Evolutionary conservation across 2,888 invertebrate species (phyloP).

Genomic region (Tipula unca): DNA sequence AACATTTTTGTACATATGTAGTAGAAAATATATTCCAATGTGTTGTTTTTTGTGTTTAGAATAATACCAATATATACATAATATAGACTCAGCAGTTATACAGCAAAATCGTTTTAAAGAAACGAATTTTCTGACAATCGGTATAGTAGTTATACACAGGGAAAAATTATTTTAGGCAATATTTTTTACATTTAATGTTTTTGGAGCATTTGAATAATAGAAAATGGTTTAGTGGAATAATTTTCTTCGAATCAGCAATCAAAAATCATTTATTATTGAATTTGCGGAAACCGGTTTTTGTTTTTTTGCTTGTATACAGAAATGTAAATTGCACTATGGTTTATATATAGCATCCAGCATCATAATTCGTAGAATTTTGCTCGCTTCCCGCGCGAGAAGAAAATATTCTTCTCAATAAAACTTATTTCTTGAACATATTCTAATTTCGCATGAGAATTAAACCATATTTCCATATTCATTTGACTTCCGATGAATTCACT

Average conservation of each 20-base stretch:
- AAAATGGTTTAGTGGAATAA: not conserved
- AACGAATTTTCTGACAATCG: not conserved
- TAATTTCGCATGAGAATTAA: too few species aligned
- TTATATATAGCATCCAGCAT: too few species aligned
- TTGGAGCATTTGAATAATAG: not conserved
- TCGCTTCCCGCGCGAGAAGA: too few species aligned
- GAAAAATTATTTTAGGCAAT: not conserved
- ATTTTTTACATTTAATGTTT: not conserved
- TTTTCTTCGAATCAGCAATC: not conserved
- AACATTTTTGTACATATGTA: not conserved
- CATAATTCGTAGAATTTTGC: too few species aligned
- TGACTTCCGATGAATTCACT: too few species aligned
- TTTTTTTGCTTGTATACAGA: not conserved
- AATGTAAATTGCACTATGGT: not conserved
- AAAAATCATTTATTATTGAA: not conserved
- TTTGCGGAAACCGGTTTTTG: too few species aligned
- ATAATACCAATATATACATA: not conserved
- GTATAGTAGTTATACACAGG: not conserved
- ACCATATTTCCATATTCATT: too few species aligned
- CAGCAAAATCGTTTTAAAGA: not conserved
- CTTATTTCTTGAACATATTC: too few species aligned
- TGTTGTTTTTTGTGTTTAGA: not conserved
- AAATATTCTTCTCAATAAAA: too few species aligned
- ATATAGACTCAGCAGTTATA: not conserved
- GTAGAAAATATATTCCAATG: not conserved